Conservation (phyloP, 2,797 vertebrate genomes). For the Iguana delicatissima region DNA sequence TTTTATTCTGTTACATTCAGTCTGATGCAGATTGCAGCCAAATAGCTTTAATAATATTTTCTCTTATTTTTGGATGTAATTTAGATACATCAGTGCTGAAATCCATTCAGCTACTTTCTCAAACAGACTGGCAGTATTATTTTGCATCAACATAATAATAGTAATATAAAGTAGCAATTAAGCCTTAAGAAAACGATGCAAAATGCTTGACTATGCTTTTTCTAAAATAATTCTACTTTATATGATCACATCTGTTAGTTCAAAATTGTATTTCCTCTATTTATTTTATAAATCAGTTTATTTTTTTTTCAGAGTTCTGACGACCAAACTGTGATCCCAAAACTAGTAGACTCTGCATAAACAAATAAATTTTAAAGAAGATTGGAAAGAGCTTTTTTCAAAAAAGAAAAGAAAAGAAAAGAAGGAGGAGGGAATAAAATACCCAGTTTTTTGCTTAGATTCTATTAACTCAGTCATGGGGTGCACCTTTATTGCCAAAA, state of each 20-base stretch:
- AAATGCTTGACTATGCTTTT: slow-evolving; percentile 9
- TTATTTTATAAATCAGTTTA: not conserved
- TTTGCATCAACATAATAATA: slow-evolving; percentile 23
- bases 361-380: not conserved
- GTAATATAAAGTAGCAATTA: slow-evolving; percentile 31
- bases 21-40: slow-evolving; percentile 22
- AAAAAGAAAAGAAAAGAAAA: not conserved
- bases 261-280: slow-evolving; percentile 13
- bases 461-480: too few species aligned
- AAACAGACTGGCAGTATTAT: slow-evolving; percentile 28
- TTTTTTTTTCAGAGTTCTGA: not conserved
- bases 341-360: not conserved
- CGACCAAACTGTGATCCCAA: slow-evolving; percentile 30
- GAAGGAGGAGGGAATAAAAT: not conserved
- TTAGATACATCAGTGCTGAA: slow-evolving; percentile 62
- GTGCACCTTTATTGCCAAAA: too few species aligned
- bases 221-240: slow-evolving; percentile 1
- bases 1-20: not conserved
- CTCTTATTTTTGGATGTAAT: slow-evolving; percentile 61
- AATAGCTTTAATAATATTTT: slow-evolving; percentile 38
- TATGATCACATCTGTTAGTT: slow-evolving; percentile 26
- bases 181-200: slow-evolving; percentile 14
- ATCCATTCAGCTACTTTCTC: slow-evolving; percentile 38
- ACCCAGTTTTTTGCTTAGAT: not conserved
- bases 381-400: too few species aligned